These are phyloP conservation scores for Barypeithes pellucidus DNA, from an alignment of 2,888 invertebrate genomes.

Conservation along the genomic window DNA sequence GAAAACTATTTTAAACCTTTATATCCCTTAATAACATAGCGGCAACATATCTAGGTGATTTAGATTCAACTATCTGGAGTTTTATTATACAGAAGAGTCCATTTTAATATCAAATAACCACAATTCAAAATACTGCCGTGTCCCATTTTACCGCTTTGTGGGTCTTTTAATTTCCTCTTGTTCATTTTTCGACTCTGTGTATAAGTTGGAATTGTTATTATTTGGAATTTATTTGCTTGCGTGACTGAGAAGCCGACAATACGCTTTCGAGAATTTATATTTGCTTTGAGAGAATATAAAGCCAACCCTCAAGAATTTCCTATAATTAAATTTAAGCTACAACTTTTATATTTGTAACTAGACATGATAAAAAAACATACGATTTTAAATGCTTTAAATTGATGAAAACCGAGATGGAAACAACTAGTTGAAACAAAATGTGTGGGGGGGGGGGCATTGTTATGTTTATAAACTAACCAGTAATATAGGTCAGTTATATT, in stretches of 20 bases:
- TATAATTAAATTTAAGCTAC: conserved; percentile 42
- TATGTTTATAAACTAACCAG: no score
- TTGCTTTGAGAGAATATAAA: conserved; percentile 33
- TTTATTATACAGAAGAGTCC: conserved; percentile 8
- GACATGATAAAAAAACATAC: no score
- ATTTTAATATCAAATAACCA: conserved; percentile 20
- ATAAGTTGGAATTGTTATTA: conserved; percentile 23
- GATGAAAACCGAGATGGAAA: no score
- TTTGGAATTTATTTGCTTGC: conserved; percentile 29
- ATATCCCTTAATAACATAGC: conserved; percentile 2
- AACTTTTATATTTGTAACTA: no score
- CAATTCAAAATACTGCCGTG: conserved; percentile 19
- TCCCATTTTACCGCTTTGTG: conserved; percentile 7
- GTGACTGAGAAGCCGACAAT: conserved; percentile 42
- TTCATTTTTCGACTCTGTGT: conserved; percentile 17
- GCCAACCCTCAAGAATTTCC: conserved; percentile 24
- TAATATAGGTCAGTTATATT: no score
- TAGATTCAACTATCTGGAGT: neutral
- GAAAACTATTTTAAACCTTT: no score
- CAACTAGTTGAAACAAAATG: no score
- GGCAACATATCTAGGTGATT: neutral
- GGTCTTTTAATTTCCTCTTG: conserved; percentile 15
- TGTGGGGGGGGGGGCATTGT: no score
- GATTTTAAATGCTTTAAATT: no score
- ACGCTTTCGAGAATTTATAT: conserved; percentile 38